Evolutionary conservation across 2,113 vertebrate species (phyloP).

Genomic region (Oryzias curvinotus): DNA sequence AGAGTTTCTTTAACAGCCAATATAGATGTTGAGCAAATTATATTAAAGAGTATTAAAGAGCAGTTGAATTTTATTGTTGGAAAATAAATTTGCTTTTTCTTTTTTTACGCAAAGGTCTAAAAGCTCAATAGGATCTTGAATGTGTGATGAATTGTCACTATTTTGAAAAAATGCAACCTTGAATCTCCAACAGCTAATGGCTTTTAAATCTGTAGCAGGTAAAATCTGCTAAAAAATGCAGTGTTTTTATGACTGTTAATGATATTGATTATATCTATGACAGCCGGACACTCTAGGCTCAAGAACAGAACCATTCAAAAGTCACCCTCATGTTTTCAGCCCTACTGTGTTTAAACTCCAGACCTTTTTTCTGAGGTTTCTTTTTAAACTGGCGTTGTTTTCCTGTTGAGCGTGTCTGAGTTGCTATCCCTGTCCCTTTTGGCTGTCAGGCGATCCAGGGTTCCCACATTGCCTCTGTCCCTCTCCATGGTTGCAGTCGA

Average conservation of each 20-base stretch:
- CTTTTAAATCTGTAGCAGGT: slow-evolving; percentile 53
- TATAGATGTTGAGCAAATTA: too few relatives aligned
- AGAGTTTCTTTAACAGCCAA: too few relatives aligned
- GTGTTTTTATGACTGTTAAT: slow-evolving; percentile 44
- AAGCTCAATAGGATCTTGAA: too few relatives aligned
- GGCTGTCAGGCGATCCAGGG: slow-evolving; percentile 72
- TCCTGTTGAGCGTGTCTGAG: slow-evolving; percentile 91
- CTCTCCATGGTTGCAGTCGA: slow-evolving; percentile 80
- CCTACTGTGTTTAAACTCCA: slow-evolving; percentile 1
- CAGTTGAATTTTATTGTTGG: too few relatives aligned
- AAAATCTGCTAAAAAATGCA: background rate
- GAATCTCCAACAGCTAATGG: background rate
- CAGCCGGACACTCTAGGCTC: slow-evolving; percentile 31
- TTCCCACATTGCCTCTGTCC: slow-evolving; percentile 73
- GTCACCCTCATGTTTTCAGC: slow-evolving; percentile 32
- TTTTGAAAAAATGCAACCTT: too few relatives aligned
- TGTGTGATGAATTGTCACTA: too few relatives aligned
- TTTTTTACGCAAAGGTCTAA: too few relatives aligned
- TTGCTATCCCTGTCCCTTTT: slow-evolving; percentile 83
- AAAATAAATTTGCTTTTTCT: too few relatives aligned
- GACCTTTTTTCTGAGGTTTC: slow-evolving; percentile 29
- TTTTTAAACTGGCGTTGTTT: slow-evolving; percentile 85
- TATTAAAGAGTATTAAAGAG: too few relatives aligned
- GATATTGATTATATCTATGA: slow-evolving; percentile 42
- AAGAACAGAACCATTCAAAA: slow-evolving; percentile 23